A percentile compares a stretch with the other conserved stretches of the same genome.
phyloP scores from a whole-genome alignment of 2,113 vertebrate species.

The Eudyptes chrysolophus region DNA sequence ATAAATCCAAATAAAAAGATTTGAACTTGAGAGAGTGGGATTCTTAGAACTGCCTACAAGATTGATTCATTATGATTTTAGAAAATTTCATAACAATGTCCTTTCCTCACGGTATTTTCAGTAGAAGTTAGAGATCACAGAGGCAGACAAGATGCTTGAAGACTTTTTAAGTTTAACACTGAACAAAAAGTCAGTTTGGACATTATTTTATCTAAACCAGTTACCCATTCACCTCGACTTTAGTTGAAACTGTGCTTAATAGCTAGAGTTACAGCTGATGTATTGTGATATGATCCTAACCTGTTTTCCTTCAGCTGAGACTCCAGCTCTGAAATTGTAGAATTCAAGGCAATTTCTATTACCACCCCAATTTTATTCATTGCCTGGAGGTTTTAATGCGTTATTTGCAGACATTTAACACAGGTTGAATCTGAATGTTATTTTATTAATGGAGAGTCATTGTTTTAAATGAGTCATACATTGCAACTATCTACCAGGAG shows the following conservation, averaged over 20 bases:
- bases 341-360: not conserved
- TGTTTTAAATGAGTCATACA: slow-evolving; percentile 17
- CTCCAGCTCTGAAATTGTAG: not conserved
- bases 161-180: not conserved
- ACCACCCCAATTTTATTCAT: not conserved
- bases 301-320: not conserved
- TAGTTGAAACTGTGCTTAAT: not conserved
- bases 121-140: not conserved
- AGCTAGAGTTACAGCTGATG: not conserved
- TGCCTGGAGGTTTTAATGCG: not conserved
- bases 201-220: not conserved
- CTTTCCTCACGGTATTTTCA: not conserved
- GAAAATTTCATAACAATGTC: not conserved
- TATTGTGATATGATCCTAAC: not conserved
- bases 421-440: not conserved
- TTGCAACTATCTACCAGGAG: not conserved
- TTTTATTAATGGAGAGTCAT: slow-evolving; percentile 14
- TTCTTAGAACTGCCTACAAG: not conserved
- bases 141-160: not conserved
- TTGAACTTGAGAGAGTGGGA: not conserved
- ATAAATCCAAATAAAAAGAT: not conserved
- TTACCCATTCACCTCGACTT: not conserved
- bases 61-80: not conserved
- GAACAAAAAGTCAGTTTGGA: not conserved
- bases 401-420: not conserved